Conservation (phyloP, 2,797 vertebrate genomes). For the Molossus molossus region DNA sequence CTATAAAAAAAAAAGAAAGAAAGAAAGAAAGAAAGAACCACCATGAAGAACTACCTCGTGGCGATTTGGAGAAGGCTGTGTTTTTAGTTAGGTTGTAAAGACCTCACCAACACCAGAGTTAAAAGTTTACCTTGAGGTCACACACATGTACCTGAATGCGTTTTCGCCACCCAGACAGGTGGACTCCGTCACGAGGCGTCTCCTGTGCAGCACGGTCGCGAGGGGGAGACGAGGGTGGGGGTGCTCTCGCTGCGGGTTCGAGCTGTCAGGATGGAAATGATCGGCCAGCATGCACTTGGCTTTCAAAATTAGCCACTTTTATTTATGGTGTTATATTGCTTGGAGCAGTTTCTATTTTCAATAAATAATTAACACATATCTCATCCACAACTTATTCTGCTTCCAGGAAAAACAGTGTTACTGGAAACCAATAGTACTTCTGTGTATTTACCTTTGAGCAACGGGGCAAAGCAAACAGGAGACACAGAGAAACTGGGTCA, state of each 20-base stretch:
- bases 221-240: not conserved
- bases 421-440: not conserved
- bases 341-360: conserved; percentile 61
- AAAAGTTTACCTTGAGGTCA: conserved; percentile 18
- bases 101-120: conserved; percentile 33
- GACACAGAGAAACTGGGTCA: not conserved
- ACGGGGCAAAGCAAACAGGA: not conserved
- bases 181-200: not conserved
- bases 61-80: not conserved
- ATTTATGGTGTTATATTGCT: conserved; percentile 52
- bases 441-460: conserved; percentile 2
- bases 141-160: not conserved
- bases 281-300: not conserved
- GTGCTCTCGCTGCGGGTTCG: not conserved
- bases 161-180: not conserved
- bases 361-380: conserved; percentile 79
- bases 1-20: not conserved
- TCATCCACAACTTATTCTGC: conserved; percentile 43
- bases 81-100: not conserved
- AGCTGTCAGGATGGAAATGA: not conserved
- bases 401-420: conserved; percentile 30
- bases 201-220: not conserved
- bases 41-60: not conserved
- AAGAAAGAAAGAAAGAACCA: not conserved
- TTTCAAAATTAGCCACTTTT: conserved; percentile 70